These are phyloP conservation scores for Sisor rabdophorus DNA, from an alignment of 2,113 vertebrate species.

Conservation along the genomic window DNA sequence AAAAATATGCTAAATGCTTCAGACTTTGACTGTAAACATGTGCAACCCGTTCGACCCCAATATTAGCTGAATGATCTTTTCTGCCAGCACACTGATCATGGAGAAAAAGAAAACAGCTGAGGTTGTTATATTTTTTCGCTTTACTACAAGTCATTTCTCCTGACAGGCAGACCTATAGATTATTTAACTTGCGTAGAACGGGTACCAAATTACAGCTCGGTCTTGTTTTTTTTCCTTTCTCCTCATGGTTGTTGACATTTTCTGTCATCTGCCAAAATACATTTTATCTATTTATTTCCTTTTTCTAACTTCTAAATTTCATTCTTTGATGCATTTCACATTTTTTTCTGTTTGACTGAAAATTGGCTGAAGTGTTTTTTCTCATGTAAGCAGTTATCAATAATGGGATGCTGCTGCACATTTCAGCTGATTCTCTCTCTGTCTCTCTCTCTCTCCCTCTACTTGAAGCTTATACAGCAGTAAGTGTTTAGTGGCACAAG, in stretches of 20 bases:
- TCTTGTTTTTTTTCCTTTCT: neutral
- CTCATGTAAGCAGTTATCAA: neutral
- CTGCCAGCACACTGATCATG: neutral
- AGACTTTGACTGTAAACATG: neutral
- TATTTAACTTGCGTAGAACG: neutral
- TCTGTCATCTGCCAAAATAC: neutral
- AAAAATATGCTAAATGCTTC: neutral
- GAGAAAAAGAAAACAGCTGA: neutral
- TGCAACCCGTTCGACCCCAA: neutral
- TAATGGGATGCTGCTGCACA: neutral
- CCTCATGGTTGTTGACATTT: constrained; percentile 8
- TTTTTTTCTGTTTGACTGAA: neutral
- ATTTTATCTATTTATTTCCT: neutral
- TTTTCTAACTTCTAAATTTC: too few species aligned
- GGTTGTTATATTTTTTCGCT: neutral
- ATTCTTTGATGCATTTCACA: neutral
- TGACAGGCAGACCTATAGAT: constrained; percentile 4
- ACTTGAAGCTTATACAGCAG: too few species aligned
- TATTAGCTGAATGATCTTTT: neutral
- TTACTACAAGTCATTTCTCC: neutral
- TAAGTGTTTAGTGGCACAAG: too few species aligned
- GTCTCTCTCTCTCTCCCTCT: too few species aligned
- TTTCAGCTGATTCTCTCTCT: neutral
- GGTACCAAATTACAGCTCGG: neutral
- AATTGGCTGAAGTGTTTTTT: neutral